Evolutionary conservation across 2,113 vertebrate genomes (phyloP).

Genomic region (Felis chaus): DNA sequence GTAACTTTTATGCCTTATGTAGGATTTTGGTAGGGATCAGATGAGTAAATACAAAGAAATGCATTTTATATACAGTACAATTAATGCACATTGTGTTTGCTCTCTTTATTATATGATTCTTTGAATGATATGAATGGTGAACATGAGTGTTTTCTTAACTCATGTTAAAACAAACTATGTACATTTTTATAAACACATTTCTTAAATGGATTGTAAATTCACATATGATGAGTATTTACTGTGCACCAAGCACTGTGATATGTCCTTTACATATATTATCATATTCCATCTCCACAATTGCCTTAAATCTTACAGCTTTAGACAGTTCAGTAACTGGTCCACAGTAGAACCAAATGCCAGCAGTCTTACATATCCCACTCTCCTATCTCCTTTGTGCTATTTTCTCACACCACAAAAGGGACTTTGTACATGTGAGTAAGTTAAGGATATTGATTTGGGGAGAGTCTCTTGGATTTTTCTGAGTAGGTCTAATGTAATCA

Average conservation of each 20-base stretch:
- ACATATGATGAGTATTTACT: neutral
- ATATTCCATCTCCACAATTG: neutral
- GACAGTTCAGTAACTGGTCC: neutral
- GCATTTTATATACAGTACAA: neutral
- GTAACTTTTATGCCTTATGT: neutral
- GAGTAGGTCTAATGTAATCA: neutral
- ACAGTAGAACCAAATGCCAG: neutral
- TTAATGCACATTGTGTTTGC: neutral
- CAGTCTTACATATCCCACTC: neutral
- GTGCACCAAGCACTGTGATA: neutral
- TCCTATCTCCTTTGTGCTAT: neutral
- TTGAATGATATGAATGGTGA: neutral
- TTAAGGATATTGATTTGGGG: neutral
- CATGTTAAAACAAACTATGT: neutral
- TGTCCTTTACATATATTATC: neutral
- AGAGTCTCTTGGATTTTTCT: neutral
- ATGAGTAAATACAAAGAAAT: neutral
- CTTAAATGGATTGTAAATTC: slow-evolving; percentile 7
- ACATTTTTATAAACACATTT: neutral
- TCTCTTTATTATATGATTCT: neutral
- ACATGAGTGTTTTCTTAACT: neutral
- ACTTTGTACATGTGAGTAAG: neutral
- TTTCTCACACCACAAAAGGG: neutral
- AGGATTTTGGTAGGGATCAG: neutral
- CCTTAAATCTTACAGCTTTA: neutral